Percentiles rank a stretch among this genome's conserved stretches.
Evolutionary conservation across 2,797 vertebrate genomes (phyloP).

Genomic region (Myotis pilosus): DNA sequence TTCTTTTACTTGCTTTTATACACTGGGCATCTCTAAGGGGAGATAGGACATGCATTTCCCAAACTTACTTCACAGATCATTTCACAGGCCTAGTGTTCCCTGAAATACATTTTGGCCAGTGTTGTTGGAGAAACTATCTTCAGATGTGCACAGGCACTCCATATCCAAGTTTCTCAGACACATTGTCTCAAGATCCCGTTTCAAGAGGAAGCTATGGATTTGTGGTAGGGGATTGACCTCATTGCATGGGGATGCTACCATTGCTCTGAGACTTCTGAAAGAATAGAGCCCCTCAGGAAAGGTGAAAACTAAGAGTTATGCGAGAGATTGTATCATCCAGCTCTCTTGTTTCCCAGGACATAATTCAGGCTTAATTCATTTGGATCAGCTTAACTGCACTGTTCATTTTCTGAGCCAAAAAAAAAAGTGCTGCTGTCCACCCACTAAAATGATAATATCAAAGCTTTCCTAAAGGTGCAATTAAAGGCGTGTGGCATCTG

Average conservation of each 20-base stretch:
- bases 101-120: neutral
- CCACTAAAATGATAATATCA: neutral
- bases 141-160: neutral
- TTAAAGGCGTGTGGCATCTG: neutral
- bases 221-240: neutral
- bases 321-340: neutral
- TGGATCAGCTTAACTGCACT: neutral
- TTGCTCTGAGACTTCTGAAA: neutral
- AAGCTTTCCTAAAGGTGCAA: constrained; percentile 21
- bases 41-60: neutral
- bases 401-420: neutral
- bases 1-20: neutral
- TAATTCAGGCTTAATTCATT: neutral
- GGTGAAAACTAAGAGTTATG: neutral
- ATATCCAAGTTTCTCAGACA: neutral
- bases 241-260: neutral
- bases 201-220: neutral
- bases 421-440: neutral
- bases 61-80: neutral
- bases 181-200: neutral
- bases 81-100: neutral
- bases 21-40: neutral
- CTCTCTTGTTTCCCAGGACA: neutral
- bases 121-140: neutral
- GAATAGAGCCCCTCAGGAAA: neutral